Conservation (phyloP, 2,113 vertebrate species). For the Syngnathus scovelli region DNA sequence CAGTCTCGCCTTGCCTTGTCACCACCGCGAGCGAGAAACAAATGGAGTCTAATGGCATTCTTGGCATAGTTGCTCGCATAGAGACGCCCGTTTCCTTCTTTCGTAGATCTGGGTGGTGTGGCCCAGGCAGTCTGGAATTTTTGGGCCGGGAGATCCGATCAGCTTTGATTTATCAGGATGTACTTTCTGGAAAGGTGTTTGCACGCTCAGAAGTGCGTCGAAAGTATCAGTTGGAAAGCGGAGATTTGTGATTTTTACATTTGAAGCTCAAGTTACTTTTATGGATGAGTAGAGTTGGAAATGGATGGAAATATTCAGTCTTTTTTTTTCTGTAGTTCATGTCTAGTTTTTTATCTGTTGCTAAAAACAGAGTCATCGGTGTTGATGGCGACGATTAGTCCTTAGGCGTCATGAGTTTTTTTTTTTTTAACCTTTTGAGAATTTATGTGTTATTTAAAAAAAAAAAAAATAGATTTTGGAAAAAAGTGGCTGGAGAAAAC, state of each 20-base stretch:
- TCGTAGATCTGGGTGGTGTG: slow-evolving; percentile 56
- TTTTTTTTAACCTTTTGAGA: slow-evolving; percentile 35
- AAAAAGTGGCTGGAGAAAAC: slow-evolving; percentile 17
- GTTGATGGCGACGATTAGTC: slow-evolving; percentile 42
- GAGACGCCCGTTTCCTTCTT: slow-evolving; percentile 62
- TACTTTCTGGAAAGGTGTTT: slow-evolving; percentile 43
- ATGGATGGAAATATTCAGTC: neutral
- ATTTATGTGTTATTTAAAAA: slow-evolving; percentile 48
- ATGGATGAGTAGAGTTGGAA: neutral
- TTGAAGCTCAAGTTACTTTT: neutral
- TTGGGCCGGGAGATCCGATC: slow-evolving; percentile 64
- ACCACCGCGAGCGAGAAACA: slow-evolving; percentile 45
- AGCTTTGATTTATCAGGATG: slow-evolving; percentile 66
- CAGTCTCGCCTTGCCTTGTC: slow-evolving; percentile 43
- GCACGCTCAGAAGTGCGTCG: slow-evolving; percentile 25
- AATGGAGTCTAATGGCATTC: slow-evolving; percentile 76
- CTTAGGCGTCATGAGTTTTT: slow-evolving; percentile 16
- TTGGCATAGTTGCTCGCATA: slow-evolving; percentile 69
- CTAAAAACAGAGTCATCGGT: slow-evolving; percentile 22
- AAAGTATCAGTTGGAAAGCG: slow-evolving; percentile 1
- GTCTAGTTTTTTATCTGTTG: neutral
- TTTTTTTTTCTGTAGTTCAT: neutral
- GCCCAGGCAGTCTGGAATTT: slow-evolving; percentile 57
- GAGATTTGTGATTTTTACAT: neutral
- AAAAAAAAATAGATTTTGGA: slow-evolving; percentile 37